phyloP scores from a whole-genome alignment of 1,140 invertebrate species.

The Paracyclopina nana region DNA sequence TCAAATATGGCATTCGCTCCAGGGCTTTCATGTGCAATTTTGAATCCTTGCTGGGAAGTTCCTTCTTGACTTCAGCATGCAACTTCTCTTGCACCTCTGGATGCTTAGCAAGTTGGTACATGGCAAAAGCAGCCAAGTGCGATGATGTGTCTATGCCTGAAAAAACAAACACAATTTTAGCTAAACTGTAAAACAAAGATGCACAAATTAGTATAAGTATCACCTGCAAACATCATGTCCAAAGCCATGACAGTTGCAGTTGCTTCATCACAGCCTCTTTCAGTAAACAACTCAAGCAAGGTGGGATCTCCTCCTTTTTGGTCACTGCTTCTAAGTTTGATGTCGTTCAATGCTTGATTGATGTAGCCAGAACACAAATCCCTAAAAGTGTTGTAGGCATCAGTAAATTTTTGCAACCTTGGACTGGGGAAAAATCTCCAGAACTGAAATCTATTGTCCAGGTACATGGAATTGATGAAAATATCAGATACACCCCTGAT shows the following conservation, averaged over 20 bases:
- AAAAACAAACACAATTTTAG: too few species aligned
- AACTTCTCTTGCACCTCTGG: neutral
- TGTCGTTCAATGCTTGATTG: neutral
- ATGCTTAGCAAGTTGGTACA: neutral
- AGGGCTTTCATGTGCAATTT: neutral
- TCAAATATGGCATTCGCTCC: neutral
- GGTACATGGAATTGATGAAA: neutral
- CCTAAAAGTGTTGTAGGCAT: neutral
- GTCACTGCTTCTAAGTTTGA: too few species aligned
- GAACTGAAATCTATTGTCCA: neutral
- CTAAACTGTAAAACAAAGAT: too few species aligned
- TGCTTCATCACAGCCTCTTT: neutral
- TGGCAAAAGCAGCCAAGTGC: neutral
- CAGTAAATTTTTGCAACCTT: neutral
- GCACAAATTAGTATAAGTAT: too few species aligned
- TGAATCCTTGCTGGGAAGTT: neutral
- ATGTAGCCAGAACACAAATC: neutral
- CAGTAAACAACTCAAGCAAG: neutral
- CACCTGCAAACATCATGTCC: constrained; percentile 1
- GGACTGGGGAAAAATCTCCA: neutral
- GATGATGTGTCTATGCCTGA: neutral
- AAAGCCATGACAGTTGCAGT: neutral
- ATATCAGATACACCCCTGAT: neutral
- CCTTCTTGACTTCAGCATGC: neutral
- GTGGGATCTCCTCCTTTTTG: neutral